Base-by-base conservation (phyloP, 2,113 vertebrate species). In the Poeciliopsis occidentalis region DNA sequence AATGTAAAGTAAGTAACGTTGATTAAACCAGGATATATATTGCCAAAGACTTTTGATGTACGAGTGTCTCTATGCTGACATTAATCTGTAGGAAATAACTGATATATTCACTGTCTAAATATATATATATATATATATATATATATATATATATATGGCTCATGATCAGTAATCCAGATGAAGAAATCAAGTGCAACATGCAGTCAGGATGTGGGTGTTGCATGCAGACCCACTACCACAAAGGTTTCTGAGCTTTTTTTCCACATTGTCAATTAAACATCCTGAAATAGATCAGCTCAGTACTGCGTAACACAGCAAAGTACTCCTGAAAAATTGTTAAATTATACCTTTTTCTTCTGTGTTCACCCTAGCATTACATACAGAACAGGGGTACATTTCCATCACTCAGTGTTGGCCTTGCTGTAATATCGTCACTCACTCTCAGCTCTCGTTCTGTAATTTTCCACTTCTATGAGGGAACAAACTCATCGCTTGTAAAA, bases 191-290 rank as follows among this genome's bases (percentile, higher is more conserved):
- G 29, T 72, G 71, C 78, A 82, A 31, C 70, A 66, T 66, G 54
- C 8, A 76, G 30, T 80, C 83, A 89, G 89, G 80, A 91, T 88
- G 89, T 85, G 89, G 79, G 66, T 60, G 60, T 15, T 72, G n/a
- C 64, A 84, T 71, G 69, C 12, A 79, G 66, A 47, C 74, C 70
- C 73, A 69, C 29, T 19, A 71, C 82, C 67, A 78, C 70, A 79
- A 41, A 37, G 30, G 17, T 77, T 68, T 82, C 27, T 57, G 30
- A 68, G 13, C 17, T 66, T 79, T 15, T 64, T 60, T 60, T 66
- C 11, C 64, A 81, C 41, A 32, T 8, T 67, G 31, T 15, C 1
- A 31, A 47, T 67, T 37, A 73, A 57, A 31, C 75, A 64, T 60
- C 26, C 31, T 71, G 0, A 19, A 64, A 71, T 41, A 19, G 12